Evolutionary conservation across 2,888 invertebrate species (phyloP), one percentile per base, ranked within the genome.

Genomic region (Papilio elwesi): DNA sequence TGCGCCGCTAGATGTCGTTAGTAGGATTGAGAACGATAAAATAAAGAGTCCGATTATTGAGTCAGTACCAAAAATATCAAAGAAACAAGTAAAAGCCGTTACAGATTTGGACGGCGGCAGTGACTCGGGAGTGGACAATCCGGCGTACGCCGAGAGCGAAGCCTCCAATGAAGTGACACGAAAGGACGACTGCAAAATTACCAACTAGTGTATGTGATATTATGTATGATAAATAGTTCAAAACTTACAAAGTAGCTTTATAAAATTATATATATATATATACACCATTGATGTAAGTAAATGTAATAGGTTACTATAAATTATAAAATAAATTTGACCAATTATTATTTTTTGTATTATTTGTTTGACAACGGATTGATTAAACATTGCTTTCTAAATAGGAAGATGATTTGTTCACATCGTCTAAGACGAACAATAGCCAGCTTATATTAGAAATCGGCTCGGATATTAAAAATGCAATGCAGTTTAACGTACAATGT

Each of bases 111-210:
- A 93, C 88, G 93, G 93, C 84, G 82, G 91, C 74, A 93, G 91
- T 73, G 93, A 93, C 75, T 92, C 92, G 4, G 93, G 93, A 12
- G 90, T 93, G 1, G 93, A 93, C 69, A 93, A 93, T 76, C 93
- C 89, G 0, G 91, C 92, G 6, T 93, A 85, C 76, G 89, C 78
- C 66, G 93, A 93, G 52, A 87, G 83, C 1, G 93, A 93, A 69
- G 80, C 75, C 10, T 51, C 16, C 48, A 69, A 52, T 57, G 69
- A 59, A 13, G 16, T 43, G 13, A 63, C 13, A 13, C 57, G 49
- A 57, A 90, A 85, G 76, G 82, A 85, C 70, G 83, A 83, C 70
- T 81, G 57, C 57, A 87, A 85, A 82, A 76, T 69, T 77, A 83
- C 77, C 74, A 81, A 78, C 72, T 82, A 81, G 72, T 76, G 71